Base-by-base conservation (phyloP, 1,140 invertebrate genomes). In the Caerostris extrusa region DNA sequence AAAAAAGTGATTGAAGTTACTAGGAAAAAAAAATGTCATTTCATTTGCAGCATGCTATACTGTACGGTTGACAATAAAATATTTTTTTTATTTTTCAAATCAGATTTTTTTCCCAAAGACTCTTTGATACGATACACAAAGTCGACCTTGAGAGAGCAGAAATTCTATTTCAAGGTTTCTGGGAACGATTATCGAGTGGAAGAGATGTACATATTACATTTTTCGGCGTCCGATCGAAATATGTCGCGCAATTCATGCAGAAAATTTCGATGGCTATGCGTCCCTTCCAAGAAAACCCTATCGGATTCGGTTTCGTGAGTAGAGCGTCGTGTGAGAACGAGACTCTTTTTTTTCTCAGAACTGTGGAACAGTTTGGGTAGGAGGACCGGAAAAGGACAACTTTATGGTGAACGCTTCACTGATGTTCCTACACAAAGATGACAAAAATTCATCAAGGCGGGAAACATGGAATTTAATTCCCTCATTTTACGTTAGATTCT, bases 361-460 rank as follows among this genome's bases (percentile, higher is more conserved):
- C 5, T 10, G 34, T 77, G 71, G 10, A 77, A 50, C 5, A 12
- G 12, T 12, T 77, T 50, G 50, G 50, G 71, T 12, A 12, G 34
- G 7, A 50, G 71, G 14, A 77, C 34, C 71, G 19, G 34, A 64
- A 10, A 77, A 77, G 10, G 34, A 34, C 8, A 77, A 50, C 50
- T 77, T 77, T 50, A 77, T 77, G 71, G 34, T 77, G 12, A 7
- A 77, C 71, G 71, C 71, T 77, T 77, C 34, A 53, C 3, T 77
- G 71, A 8, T 50, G 3, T 50, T 77, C 71, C 12, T 77, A 50
- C 4, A 12, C 71, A 12, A 12, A 4, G 34, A 77, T 50, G 71
- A 77, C 34, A 77, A 77, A 34, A 77, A 77, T 77, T 77, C 53
- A 12, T 77, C 71, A 77, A 34, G 71, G 71, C 53, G 71, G 71